These are phyloP conservation scores for Enhydra lutris DNA, from an alignment of 2,113 vertebrate species.

Conservation along the genomic window DNA sequence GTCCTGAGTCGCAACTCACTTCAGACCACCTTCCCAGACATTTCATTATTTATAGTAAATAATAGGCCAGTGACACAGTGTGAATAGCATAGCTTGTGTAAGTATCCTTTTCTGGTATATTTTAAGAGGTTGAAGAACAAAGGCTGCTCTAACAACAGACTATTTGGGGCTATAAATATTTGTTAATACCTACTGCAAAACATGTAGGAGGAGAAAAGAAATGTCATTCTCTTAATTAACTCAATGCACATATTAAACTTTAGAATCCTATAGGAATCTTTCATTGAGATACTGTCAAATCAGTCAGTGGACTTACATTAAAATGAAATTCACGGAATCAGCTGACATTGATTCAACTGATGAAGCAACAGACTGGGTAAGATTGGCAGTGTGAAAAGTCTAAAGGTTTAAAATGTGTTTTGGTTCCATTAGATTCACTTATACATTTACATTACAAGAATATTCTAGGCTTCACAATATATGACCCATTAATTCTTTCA, in stretches of 20 bases:
- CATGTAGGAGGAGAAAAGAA: background rate
- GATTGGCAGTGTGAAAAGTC: background rate
- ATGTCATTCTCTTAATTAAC: background rate
- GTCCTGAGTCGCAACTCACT: constrained; percentile 4
- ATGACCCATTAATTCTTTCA: background rate
- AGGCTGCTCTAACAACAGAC: background rate
- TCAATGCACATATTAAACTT: background rate
- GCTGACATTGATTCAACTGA: background rate
- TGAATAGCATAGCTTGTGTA: background rate
- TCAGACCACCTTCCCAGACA: background rate
- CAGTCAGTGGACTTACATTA: background rate
- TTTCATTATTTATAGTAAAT: constrained; percentile 54
- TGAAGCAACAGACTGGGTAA: background rate
- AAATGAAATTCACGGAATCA: constrained; percentile 10
- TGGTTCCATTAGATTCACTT: background rate
- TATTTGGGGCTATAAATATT: constrained; percentile 42
- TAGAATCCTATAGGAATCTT: background rate
- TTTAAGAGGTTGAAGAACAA: constrained; percentile 51
- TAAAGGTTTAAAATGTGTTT: background rate
- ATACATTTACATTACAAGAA: background rate
- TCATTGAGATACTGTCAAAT: background rate
- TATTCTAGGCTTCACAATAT: background rate
- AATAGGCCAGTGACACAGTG: background rate
- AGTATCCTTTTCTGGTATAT: background rate
- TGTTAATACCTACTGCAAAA: background rate